Conservation (phyloP, 2,113 vertebrate genomes). For the Chauna torquata region DNA sequence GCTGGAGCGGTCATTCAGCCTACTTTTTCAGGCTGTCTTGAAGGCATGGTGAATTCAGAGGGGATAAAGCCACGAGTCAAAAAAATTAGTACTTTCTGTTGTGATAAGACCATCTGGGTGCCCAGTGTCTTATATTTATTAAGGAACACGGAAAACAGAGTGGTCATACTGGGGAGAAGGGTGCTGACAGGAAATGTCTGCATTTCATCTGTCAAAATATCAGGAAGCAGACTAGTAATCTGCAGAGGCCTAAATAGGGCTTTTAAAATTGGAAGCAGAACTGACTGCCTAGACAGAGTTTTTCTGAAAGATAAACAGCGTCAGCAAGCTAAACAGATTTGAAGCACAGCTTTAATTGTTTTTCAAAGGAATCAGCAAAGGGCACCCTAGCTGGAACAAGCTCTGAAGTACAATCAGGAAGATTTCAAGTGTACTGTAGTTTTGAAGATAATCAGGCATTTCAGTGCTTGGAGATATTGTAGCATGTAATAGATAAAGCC, state of each 20-base stretch:
- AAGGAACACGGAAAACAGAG: not conserved
- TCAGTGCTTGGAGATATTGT: not conserved
- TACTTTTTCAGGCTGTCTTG: not conserved
- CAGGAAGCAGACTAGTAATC: conserved; percentile 5
- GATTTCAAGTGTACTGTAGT: conserved; percentile 28
- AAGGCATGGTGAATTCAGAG: not conserved
- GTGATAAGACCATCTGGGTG: not conserved
- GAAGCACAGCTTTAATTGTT: conserved; percentile 50
- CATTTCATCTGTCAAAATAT: not conserved
- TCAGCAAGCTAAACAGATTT: conserved; percentile 45
- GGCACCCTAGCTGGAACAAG: conserved; percentile 1
- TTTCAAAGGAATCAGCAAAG: conserved; percentile 35
- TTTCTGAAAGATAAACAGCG: conserved; percentile 40
- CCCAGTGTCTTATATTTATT: not conserved
- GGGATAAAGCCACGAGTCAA: not conserved
- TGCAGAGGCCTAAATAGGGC: conserved; percentile 28
- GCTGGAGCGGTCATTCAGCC: not conserved
- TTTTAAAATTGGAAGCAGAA: conserved; percentile 54
- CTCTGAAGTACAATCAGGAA: conserved; percentile 32
- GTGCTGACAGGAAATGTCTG: not conserved
- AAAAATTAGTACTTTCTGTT: not conserved
- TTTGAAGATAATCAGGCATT: conserved; percentile 22
- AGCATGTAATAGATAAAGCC: not conserved
- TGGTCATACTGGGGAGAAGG: not conserved
- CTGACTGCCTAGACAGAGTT: conserved; percentile 6